Base-by-base conservation (phyloP, 1,140 invertebrate genomes). In the Radopholus similis region DNA sequence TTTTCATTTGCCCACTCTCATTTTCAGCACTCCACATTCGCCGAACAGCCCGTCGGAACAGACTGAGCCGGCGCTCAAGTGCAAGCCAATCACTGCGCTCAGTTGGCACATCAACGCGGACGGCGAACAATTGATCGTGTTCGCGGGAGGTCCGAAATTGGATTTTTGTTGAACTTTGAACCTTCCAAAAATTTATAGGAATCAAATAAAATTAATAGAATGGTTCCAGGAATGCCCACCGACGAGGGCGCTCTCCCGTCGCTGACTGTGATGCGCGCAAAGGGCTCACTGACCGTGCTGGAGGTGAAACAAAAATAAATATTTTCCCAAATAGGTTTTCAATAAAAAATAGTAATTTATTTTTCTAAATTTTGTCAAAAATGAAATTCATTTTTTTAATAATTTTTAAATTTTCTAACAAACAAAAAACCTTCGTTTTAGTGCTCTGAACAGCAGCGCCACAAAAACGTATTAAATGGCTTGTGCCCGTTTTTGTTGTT, bases 221-320 rank as follows among this genome's bases (percentile, higher is more conserved):
- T n/a, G n/a, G n/a, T n/a, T n/a, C n/a, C 32, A 72, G 75, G 77
- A 47, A 81, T 83, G 72, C 74, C 81, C 21, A 55, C 69, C 13
- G 79, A 81, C 44, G 81, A 82, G 32, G 81, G 76, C 4, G 73
- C 73, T 2, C 62, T 83, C 40, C 55, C 78, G 70, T 75, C 79
- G 77, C 91, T 92, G 64, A 93, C 93, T 68, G 93, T 92, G 83
- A 90, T 98, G 81, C 95, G 94, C 26, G 91, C 97, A 65, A 91
- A 96, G 81, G 90, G 92, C 83, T 90, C 90, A 62, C 93, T 93
- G 11, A 73, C 68, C 15, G 68, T 70, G 13, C 71, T 70, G 32
- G 58, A 62, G 58, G 58, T 62, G 1, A n/a, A 26, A n/a, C n/a
- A n/a, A 42, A 42, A 42, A 42, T 13, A 42, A 13, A 42, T n/a